These are phyloP conservation scores for Polyommatus icarus DNA, from an alignment of 2,888 invertebrate species.

Conservation along the genomic window DNA sequence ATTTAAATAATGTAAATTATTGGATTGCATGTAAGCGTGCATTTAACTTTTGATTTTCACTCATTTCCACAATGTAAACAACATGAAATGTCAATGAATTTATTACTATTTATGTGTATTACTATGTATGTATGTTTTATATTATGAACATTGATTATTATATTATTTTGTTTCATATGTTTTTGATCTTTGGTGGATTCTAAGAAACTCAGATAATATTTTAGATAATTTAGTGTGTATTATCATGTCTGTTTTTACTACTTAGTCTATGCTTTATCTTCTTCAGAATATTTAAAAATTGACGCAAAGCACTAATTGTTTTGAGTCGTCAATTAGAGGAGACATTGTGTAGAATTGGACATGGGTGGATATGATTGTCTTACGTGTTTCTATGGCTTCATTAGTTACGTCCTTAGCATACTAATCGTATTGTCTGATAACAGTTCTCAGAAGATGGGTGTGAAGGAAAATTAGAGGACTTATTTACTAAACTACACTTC, in stretches of 20 bases:
- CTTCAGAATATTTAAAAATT: constrained; percentile 56
- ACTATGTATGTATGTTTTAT: no score
- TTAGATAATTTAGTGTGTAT: background rate
- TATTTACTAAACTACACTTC: no score
- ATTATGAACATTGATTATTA: no score
- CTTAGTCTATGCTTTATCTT: constrained; percentile 50
- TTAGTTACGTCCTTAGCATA: constrained; percentile 50
- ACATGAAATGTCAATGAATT: background rate
- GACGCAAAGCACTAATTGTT: constrained; percentile 47
- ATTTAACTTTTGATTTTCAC: background rate
- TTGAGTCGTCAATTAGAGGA: constrained; percentile 51
- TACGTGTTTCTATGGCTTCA: constrained; percentile 39
- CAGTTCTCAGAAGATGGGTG: constrained; percentile 6
- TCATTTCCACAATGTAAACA: constrained; percentile 7
- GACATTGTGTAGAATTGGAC: constrained; percentile 61
- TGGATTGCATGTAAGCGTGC: background rate
- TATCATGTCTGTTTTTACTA: constrained; percentile 32
- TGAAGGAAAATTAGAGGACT: background rate
- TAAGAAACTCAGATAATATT: no score
- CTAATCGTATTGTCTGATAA: constrained; percentile 49
- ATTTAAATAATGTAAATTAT: constrained; percentile 2
- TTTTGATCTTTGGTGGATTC: no score
- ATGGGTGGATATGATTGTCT: constrained; percentile 74
- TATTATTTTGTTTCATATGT: no score
- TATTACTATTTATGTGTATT: background rate